Base-by-base conservation (phyloP, 2,888 invertebrate genomes). In the Machimus atricapillus region DNA sequence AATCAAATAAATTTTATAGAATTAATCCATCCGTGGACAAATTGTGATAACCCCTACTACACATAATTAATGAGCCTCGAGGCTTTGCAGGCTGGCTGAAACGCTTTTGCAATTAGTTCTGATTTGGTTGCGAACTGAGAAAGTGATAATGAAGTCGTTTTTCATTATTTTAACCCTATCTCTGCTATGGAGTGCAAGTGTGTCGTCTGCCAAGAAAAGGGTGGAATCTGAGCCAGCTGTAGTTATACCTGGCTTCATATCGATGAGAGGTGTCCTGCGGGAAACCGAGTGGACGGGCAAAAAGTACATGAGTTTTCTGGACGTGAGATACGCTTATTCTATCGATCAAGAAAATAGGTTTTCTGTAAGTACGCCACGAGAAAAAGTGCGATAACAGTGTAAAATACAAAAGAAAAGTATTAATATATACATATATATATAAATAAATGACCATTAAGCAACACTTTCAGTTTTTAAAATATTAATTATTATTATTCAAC, bases 291-390 rank as follows among this genome's bases (percentile, higher is more conserved):
- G 89, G 89, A 87, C 88, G 12, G 83, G 86, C 27, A 74, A 79
- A 66, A 74, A 87, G 43, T 85, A 79, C 78, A 83, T 85, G 85
- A 86, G 86, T 40, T 89, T 88, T 77, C 73, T 87, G 34, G 89
- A 87, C 85, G 79, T 89, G n/a, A 86, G 87, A 66, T 89, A 88
- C 85, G 89, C 87, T 46, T 82, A 88, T 87, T 66, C 86, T 12
- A 74, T 79, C 6, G 66, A 74, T 9, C 14, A 23, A 19, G n/a
- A 34, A n/a, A 16, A 2, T 19, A 77, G 89, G 14, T 89, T 88
- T 82, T 82, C 85, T 78, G 88, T 88, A 66, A 37, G 86, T 79
- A 52, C 43, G 23, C 3, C 2, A 58, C 58, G 8, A 12, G 23
- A 58, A 12, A 58, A 19, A 43, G 12, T 43, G 0, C 19, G 56